Evolutionary conservation across 1,140 invertebrate species (phyloP).

Genomic region (Calliphora vicina): DNA sequence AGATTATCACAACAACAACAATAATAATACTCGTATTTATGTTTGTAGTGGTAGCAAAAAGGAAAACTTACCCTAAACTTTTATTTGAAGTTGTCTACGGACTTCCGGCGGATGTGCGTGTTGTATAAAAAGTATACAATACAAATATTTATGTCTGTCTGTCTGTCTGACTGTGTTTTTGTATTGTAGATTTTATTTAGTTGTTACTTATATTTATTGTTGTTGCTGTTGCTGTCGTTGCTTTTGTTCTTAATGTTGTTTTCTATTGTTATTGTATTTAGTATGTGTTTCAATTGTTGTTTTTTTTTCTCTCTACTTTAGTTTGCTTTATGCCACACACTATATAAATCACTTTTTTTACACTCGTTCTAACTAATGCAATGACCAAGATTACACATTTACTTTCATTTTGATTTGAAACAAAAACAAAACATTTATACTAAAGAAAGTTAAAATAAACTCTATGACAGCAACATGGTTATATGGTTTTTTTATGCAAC

Average conservation of each 20-base stretch:
- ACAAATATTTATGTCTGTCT: not conserved
- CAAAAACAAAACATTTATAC: not conserved
- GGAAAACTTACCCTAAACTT: slow-evolving; percentile 7
- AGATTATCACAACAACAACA: not conserved
- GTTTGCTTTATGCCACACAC: not conserved
- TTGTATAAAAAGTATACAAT: not conserved
- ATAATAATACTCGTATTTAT: too few relatives aligned
- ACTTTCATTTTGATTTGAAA: not conserved
- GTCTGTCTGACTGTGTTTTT: not conserved
- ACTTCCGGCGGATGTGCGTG: slow-evolving; percentile 10
- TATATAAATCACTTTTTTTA: not conserved
- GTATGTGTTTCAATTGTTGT: not conserved
- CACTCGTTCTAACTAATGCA: not conserved
- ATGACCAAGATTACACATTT: not conserved
- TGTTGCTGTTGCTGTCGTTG: not conserved
- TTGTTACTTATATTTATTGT: not conserved
- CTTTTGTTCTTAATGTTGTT: not conserved
- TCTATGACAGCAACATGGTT: not conserved
- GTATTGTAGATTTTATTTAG: not conserved
- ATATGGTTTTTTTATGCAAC: too few relatives aligned
- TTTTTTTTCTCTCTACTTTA: not conserved
- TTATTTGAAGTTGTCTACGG: slow-evolving; percentile 9
- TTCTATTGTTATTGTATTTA: not conserved
- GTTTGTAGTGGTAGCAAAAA: not conserved
- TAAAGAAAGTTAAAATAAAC: not conserved